phyloP scores from a whole-genome alignment of 2,113 vertebrate species.

The Martes martes region DNA sequence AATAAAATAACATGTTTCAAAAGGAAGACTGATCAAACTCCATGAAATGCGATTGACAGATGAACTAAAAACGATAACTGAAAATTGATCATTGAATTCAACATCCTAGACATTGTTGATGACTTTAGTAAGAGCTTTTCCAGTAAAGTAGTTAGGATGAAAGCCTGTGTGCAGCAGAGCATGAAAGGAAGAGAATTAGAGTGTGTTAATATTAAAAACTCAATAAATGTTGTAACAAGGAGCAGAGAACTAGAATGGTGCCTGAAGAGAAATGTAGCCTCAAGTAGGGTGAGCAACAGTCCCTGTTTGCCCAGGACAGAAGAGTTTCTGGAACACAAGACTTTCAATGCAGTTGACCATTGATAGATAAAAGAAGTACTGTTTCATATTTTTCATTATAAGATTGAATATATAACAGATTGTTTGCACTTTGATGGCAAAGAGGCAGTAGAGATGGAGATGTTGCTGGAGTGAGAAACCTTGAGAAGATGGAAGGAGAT shows the following conservation, averaged over 20 bases:
- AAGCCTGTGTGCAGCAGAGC: neutral
- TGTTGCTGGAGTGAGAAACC: neutral
- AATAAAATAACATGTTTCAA: neutral
- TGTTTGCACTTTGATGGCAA: neutral
- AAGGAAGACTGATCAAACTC: slow-evolving; percentile 30
- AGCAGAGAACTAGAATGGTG: neutral
- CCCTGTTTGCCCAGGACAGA: neutral
- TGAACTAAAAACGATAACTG: neutral
- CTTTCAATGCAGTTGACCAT: neutral
- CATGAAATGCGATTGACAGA: neutral
- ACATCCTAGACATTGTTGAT: neutral
- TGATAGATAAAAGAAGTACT: neutral
- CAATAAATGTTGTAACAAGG: neutral
- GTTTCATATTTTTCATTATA: neutral
- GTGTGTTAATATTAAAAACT: neutral
- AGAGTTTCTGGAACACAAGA: neutral
- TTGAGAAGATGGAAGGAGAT: neutral
- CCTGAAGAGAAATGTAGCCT: neutral
- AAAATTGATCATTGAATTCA: neutral
- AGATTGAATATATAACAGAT: neutral
- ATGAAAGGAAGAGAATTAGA: neutral
- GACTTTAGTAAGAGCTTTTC: slow-evolving; percentile 17
- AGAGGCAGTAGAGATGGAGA: neutral
- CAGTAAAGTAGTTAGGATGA: neutral
- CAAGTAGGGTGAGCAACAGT: neutral